phyloP scores from a whole-genome alignment of 2,113 vertebrate genomes.

The Ahaetulla prasina region DNA sequence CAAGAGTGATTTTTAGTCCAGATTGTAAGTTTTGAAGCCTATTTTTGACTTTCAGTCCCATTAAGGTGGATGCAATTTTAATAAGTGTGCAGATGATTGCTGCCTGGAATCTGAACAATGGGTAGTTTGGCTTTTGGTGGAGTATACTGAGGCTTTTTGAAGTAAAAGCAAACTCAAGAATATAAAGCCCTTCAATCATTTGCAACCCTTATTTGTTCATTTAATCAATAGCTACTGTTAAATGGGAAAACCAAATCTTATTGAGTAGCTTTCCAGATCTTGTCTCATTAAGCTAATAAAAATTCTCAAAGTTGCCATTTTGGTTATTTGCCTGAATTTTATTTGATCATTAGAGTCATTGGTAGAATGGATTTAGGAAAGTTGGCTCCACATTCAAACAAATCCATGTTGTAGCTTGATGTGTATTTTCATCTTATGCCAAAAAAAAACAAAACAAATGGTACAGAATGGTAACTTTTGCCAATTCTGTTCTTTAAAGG shows the following conservation, averaged over 20 bases:
- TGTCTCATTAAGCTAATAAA: constrained; percentile 34
- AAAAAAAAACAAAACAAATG: constrained; percentile 10
- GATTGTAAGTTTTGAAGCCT: background rate
- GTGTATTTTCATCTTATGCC: constrained; percentile 41
- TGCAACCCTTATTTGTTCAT: background rate
- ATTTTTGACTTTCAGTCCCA: background rate
- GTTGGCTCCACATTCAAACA: constrained; percentile 19
- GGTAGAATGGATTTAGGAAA: constrained; percentile 42
- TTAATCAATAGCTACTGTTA: constrained; percentile 16
- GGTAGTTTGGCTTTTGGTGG: background rate
- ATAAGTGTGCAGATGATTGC: background rate
- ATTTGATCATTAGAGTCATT: constrained; percentile 41
- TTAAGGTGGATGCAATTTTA: background rate
- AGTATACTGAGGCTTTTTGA: background rate
- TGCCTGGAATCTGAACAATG: background rate
- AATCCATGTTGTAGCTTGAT: constrained; percentile 38
- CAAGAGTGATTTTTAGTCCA: background rate
- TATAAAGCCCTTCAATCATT: background rate
- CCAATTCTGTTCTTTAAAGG: constrained; percentile 24
- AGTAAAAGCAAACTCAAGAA: background rate
- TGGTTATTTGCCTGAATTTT: constrained; percentile 34
- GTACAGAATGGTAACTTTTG: background rate
- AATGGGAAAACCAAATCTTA: background rate
- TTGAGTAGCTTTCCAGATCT: background rate
- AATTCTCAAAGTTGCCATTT: constrained; percentile 21